Base-by-base conservation (phyloP, 2,797 vertebrate genomes). In the Lutjanus campechanus region DNA sequence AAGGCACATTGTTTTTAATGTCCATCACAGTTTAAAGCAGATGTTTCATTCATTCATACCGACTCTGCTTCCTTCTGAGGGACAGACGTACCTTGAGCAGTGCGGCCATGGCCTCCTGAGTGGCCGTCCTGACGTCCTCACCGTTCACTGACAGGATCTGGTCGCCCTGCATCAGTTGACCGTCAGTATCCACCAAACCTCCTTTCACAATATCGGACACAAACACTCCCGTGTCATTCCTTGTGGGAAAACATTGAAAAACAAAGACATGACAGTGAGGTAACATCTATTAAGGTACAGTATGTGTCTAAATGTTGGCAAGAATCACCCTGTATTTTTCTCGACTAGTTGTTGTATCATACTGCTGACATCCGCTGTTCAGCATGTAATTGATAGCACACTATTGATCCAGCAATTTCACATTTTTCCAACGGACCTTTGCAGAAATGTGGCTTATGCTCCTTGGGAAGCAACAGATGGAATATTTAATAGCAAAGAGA, bases 151-250 rank as follows among this genome's bases (percentile, higher is more conserved):
- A 95, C 68, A 99, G 19, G 90, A 99, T 98, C 94, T 99, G 98
- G 90, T 99, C 98, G 51, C 98, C 98, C 84, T 98, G 98, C 96
- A 96, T 96, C 83, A 99, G 91, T 3, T 94, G 96, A 1, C 97
- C 97, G 19, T 99, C 97, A 0, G 90, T 71, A 69, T 99, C 97
- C 80, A 96, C 97, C 82, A 98, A 94, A 49, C 98, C 98, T 70
- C 97, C 98, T 93, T 97, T 97, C 81, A 99, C 97, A 0, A 99
- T 98, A 63, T 99, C 98, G 0, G 98, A 99, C 76, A 99, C 97
- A 84, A 99, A 99, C 11, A 99, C 98, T 0, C 98, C 98, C 0
- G 96, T 97, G 88, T 98, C 98, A 36, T 96, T 99, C 94, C 98
- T 99, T 93, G 11, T 2, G 4, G 88, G 85, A 88, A 11, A 9